Conservation (phyloP, 2,888 invertebrate species). For the Nematopogon swammerdamellus region DNA sequence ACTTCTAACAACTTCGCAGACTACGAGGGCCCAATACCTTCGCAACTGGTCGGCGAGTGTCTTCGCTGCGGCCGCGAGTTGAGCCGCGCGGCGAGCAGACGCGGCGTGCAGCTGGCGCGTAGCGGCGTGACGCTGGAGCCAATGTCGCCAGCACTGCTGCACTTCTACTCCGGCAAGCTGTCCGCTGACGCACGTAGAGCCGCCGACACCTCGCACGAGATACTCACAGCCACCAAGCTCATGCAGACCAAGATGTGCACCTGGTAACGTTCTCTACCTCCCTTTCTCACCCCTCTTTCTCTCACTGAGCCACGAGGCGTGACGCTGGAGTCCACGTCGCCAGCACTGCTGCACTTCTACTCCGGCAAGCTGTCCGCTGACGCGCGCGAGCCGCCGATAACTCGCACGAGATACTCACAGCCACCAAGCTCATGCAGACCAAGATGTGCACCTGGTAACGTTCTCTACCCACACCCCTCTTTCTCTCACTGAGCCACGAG, state of each 20-base stretch:
- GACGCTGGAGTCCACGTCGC: constrained; percentile 27
- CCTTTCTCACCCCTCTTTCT: too few species aligned
- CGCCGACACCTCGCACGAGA: constrained; percentile 33
- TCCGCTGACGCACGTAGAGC: constrained; percentile 30
- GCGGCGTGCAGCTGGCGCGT: constrained; percentile 31
- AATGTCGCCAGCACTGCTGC: constrained; percentile 30
- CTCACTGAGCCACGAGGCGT: too few species aligned
- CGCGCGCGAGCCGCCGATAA: constrained; percentile 26
- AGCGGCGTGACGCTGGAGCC: constrained; percentile 31
- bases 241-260: constrained; percentile 37
- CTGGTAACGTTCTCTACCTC: constrained; percentile 22
- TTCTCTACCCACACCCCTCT: too few species aligned
- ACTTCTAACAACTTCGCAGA: constrained; percentile 15
- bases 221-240: constrained; percentile 38
- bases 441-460: constrained; percentile 31
- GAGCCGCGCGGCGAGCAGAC: constrained; percentile 25
- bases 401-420: constrained; percentile 38
- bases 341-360: constrained; percentile 39
- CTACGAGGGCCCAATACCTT: constrained; percentile 49
- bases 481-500: too few species aligned
- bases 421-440: constrained; percentile 41
- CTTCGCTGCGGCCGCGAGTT: constrained; percentile 34
- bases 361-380: constrained; percentile 26
- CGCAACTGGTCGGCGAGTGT: constrained; percentile 52
- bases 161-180: constrained; percentile 34